A percentile compares a stretch with the other conserved stretches of the same genome.
These are phyloP conservation scores for Acanthosepion pharaonis DNA, from an alignment of 2,888 invertebrate species.

Conservation along the genomic window DNA sequence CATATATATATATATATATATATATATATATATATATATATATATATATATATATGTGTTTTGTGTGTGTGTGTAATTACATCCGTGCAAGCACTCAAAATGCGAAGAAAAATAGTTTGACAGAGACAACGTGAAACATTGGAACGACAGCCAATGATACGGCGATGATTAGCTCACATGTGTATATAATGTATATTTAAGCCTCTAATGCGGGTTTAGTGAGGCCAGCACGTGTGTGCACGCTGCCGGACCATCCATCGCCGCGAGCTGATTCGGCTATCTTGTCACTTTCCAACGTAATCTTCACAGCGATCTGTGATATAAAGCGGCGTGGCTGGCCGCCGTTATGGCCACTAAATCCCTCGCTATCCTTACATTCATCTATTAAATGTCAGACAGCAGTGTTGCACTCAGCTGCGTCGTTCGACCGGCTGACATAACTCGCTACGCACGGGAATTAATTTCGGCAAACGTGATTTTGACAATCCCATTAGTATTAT, in stretches of 20 bases:
- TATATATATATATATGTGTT: neutral
- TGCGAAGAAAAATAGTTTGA: neutral
- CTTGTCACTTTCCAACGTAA: constrained; percentile 33
- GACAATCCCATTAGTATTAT: constrained; percentile 33
- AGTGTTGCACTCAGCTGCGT: constrained; percentile 33
- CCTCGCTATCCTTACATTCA: constrained; percentile 8
- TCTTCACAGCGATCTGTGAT: constrained; percentile 33
- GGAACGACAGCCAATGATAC: constrained; percentile 1
- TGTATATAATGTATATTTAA: constrained; percentile 33
- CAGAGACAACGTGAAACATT: neutral
- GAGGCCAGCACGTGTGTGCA: constrained; percentile 22
- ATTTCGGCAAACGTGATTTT: constrained; percentile 33
- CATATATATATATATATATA: neutral
- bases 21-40: neutral
- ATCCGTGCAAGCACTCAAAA: neutral
- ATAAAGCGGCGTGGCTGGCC: neutral
- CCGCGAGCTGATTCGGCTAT: constrained; percentile 13
- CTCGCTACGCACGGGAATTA: constrained; percentile 22
- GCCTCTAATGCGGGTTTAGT: constrained; percentile 6
- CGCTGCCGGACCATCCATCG: neutral
- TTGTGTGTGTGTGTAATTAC: neutral
- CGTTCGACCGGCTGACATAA: constrained; percentile 12
- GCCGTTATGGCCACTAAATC: constrained; percentile 33
- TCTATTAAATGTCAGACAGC: constrained; percentile 33
- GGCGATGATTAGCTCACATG: constrained; percentile 33